Evolutionary conservation across 2,797 vertebrate genomes (phyloP).

Genomic region (Ctenopoma kingsleyae): DNA sequence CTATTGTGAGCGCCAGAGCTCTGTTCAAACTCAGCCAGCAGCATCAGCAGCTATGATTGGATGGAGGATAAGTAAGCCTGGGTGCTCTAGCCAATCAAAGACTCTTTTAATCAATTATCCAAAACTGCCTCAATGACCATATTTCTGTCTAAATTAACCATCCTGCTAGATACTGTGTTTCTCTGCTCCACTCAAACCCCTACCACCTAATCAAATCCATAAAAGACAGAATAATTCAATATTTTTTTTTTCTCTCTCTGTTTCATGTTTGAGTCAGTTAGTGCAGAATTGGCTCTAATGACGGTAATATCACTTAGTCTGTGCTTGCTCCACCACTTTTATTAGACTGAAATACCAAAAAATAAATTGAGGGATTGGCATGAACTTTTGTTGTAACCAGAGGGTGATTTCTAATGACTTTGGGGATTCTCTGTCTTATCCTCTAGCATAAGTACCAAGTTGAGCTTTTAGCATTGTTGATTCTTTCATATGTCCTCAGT

Average conservation of each 20-base stretch:
- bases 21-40: constrained; percentile 70
- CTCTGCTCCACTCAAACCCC: constrained; percentile 2
- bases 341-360: not conserved
- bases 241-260: not conserved
- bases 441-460: not conserved
- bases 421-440: not conserved
- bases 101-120: constrained; percentile 51
- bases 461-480: not conserved
- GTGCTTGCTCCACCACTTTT: not conserved
- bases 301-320: not conserved
- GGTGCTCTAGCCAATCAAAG: constrained; percentile 60
- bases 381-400: not conserved
- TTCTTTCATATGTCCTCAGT: constrained; percentile 10
- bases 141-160: constrained; percentile 18
- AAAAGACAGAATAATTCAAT: not conserved
- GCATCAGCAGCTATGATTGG: constrained; percentile 72
- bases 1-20: constrained; percentile 73
- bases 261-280: not conserved
- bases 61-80: constrained; percentile 38
- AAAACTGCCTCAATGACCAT: constrained; percentile 16
- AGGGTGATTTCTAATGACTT: not conserved
- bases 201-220: not conserved
- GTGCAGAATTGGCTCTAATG: not conserved
- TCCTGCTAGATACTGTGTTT: not conserved
- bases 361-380: not conserved